A percentile compares a stretch with the other conserved stretches of the same genome.
phyloP scores from a whole-genome alignment of 2,797 vertebrate species.

The Parotocinclus haroldoi region DNA sequence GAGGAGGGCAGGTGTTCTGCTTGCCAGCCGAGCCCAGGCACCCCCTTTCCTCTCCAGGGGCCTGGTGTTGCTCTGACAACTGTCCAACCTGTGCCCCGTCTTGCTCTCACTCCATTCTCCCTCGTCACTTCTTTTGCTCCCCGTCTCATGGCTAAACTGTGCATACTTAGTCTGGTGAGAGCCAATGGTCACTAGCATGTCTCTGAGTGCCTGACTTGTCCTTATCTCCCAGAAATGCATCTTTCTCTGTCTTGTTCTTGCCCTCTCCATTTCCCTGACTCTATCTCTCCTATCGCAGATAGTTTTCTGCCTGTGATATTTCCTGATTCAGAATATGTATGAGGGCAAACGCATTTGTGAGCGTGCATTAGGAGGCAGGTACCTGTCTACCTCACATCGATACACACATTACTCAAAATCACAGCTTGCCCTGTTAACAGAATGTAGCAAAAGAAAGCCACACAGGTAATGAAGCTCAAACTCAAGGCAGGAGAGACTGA shows the following conservation, averaged over 20 bases:
- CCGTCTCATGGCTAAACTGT: constrained; percentile 11
- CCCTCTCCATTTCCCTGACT: constrained; percentile 1
- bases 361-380: constrained; percentile 23
- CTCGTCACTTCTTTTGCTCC: too few relatives aligned
- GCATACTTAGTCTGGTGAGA: constrained; percentile 14
- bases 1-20: constrained; percentile 73
- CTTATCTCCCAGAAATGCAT: constrained; percentile 11
- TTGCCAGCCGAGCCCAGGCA: constrained; percentile 45
- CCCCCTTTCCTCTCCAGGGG: constrained; percentile 63
- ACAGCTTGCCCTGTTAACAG: constrained; percentile 16
- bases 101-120: constrained; percentile 8
- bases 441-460: constrained; percentile 21
- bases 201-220: constrained; percentile 26
- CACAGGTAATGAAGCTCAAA: constrained; percentile 25
- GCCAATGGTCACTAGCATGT: constrained; percentile 7
- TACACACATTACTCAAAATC: constrained; percentile 34
- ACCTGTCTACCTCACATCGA: constrained; percentile 22
- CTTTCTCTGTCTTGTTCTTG: background rate
- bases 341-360: constrained; percentile 24
- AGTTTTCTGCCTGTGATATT: constrained; percentile 10
- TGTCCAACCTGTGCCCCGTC: constrained; percentile 48
- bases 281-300: constrained; percentile 17
- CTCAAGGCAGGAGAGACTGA: constrained; percentile 13
- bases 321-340: constrained; percentile 24
- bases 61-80: constrained; percentile 68